Evolutionary conservation across 2,113 vertebrate genomes (phyloP).

Genomic region (Acanthochromis polyacanthus): DNA sequence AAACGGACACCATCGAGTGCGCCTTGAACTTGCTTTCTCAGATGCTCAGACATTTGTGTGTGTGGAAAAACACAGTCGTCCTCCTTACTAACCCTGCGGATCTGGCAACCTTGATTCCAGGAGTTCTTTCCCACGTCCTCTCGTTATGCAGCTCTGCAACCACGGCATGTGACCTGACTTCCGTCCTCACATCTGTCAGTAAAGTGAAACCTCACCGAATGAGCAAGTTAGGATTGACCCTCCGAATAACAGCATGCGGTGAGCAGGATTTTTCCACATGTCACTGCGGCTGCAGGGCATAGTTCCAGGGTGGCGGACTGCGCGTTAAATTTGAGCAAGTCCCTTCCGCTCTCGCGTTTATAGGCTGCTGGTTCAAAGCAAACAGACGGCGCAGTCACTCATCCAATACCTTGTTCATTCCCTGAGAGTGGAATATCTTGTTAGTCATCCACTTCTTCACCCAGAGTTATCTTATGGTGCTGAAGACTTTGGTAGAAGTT

Average conservation of each 20-base stretch:
- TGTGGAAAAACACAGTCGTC: not conserved
- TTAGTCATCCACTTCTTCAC: not conserved
- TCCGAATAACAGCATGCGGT: too few relatives aligned
- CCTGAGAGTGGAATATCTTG: not conserved
- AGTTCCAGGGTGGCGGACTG: too few relatives aligned
- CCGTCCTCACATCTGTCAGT: slow-evolving; percentile 46
- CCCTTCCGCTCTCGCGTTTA: too few relatives aligned
- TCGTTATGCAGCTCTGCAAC: slow-evolving; percentile 25
- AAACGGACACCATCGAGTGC: not conserved
- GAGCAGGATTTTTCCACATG: too few relatives aligned
- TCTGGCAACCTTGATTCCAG: slow-evolving; percentile 4
- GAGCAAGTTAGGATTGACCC: not conserved
- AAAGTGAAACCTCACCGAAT: slow-evolving; percentile 60
- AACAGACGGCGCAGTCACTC: too few relatives aligned
- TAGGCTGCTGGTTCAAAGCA: too few relatives aligned
- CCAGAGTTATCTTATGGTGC: not conserved
- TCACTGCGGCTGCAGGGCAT: too few relatives aligned
- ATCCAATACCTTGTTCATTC: not conserved
- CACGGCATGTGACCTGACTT: slow-evolving; percentile 73
- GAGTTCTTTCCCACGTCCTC: slow-evolving; percentile 42
- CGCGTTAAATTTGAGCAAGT: not conserved
- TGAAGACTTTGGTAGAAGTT: not conserved
- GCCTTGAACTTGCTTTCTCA: slow-evolving; percentile 43
- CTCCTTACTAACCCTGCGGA: not conserved
- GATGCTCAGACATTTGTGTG: not conserved